Evolutionary conservation across 1,140 invertebrate species (phyloP).

Genomic region (Dryas iulia): DNA sequence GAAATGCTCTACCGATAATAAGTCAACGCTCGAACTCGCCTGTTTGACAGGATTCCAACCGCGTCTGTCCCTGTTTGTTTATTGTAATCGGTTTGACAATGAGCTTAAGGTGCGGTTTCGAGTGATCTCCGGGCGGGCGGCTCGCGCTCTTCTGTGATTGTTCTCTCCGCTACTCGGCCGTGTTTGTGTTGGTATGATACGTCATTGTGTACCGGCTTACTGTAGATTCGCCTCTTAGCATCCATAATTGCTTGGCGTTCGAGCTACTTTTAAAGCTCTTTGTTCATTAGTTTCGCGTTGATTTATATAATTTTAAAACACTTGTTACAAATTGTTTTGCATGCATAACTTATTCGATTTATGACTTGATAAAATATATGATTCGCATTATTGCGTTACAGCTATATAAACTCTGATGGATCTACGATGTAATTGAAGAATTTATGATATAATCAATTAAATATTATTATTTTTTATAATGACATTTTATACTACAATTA

Average conservation of each 20-base stretch:
- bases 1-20: conserved; percentile 79
- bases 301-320: conserved; percentile 47
- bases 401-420: neutral
- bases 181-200: conserved; percentile 77
- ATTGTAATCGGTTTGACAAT: conserved; percentile 80
- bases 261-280: conserved; percentile 68
- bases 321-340: conserved; percentile 36
- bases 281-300: conserved; percentile 64
- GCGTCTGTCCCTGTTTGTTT: conserved; percentile 79
- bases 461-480: neutral
- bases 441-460: neutral
- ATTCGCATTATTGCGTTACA: neutral
- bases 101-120: conserved; percentile 80
- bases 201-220: conserved; percentile 74
- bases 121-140: conserved; percentile 71
- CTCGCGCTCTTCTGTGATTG: conserved; percentile 69
- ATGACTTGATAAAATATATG: neutral
- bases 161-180: conserved; percentile 68
- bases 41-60: conserved; percentile 80
- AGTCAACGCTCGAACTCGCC: conserved; percentile 79
- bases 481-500: neutral
- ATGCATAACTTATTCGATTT: conserved; percentile 17
- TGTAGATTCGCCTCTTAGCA: conserved; percentile 76
- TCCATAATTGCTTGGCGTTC: conserved; percentile 73
- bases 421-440: neutral